Evolutionary conservation across 2,113 vertebrate genomes (phyloP).

Genomic region (Balaeniceps rex): DNA sequence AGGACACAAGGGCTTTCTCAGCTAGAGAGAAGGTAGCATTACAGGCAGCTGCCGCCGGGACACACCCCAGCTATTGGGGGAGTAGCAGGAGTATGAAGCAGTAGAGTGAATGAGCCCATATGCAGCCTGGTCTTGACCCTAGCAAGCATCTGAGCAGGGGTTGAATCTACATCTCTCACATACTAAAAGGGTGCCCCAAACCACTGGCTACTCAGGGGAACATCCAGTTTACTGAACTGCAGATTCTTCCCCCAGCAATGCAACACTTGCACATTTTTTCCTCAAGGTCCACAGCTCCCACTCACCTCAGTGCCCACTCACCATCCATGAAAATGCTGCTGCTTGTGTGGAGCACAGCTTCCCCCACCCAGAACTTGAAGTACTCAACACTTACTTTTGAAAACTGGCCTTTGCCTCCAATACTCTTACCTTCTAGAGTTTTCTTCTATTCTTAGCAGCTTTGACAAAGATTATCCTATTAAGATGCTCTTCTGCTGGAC

Average conservation of each 20-base stretch:
- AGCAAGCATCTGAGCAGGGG: background rate
- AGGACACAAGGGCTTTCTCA: background rate
- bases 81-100: background rate
- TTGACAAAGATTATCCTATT: background rate
- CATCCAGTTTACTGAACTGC: background rate
- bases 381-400: background rate
- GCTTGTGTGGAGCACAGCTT: background rate
- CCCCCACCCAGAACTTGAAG: background rate
- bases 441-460: background rate
- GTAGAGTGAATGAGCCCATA: background rate
- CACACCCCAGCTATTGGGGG: background rate
- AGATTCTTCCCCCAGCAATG: background rate
- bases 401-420: background rate
- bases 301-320: background rate
- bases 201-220: background rate
- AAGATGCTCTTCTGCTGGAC: background rate
- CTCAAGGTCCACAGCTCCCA: background rate
- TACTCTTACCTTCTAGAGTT: background rate
- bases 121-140: background rate
- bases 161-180: background rate
- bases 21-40: background rate
- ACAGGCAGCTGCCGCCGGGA: background rate
- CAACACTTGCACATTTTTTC: background rate
- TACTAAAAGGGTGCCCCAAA: background rate
- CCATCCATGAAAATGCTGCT: background rate